Conservation (phyloP, 1,140 invertebrate species). For the Drosophila insularis region DNA sequence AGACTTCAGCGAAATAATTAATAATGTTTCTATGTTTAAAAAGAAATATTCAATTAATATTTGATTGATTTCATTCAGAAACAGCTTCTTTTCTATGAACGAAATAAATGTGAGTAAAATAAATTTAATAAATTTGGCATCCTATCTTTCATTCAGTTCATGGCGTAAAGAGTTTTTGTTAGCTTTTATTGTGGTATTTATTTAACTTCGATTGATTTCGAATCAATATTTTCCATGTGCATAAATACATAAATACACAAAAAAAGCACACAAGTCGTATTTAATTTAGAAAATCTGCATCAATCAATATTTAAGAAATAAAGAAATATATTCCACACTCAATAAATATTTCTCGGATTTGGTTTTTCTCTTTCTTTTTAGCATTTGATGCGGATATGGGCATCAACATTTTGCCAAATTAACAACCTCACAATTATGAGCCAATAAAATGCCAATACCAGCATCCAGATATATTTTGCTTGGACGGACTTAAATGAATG, state of each 20-base stretch:
- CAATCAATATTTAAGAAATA: not conserved
- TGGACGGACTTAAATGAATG: not conserved
- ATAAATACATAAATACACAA: no score
- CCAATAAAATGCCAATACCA: constrained; percentile 4
- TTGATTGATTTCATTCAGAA: no score
- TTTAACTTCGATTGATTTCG: not conserved
- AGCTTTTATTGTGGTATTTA: not conserved
- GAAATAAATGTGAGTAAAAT: no score
- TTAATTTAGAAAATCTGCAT: not conserved
- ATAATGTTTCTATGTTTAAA: no score
- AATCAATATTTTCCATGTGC: not conserved
- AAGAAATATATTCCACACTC: not conserved
- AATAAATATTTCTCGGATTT: constrained; percentile 8
- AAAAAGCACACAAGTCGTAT: not conserved
- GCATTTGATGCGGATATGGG: not conserved
- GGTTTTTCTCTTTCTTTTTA: no score
- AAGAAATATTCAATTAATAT: no score
- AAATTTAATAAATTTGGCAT: no score
- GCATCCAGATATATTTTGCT: constrained; percentile 11
- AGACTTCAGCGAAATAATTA: no score
- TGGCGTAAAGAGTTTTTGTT: not conserved
- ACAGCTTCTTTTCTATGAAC: no score
- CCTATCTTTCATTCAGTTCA: not conserved
- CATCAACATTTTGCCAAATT: not conserved
- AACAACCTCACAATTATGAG: not conserved